A percentile compares a stretch with the other conserved stretches of the same genome.
Evolutionary conservation across 2,797 vertebrate genomes (phyloP).

Genomic region (Falco biarmicus): DNA sequence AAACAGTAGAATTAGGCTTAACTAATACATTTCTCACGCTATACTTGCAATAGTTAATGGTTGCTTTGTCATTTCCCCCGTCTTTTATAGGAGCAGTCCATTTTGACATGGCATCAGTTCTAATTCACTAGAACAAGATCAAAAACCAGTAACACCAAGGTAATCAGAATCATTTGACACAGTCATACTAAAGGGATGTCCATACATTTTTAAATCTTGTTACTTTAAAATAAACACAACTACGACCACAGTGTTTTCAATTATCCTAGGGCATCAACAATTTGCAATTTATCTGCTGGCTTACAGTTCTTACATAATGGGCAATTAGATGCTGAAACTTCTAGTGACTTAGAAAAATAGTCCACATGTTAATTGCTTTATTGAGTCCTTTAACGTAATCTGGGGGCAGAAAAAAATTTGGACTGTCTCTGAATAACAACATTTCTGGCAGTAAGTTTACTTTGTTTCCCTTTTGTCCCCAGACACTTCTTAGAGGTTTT

Average conservation of each 20-base stretch:
- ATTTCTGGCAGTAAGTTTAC: slow-evolving; percentile 29
- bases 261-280: slow-evolving; percentile 48
- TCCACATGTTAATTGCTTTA: slow-evolving; percentile 72
- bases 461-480: neutral
- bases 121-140: neutral
- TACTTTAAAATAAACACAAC: neutral
- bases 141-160: neutral
- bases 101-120: slow-evolving; percentile 1
- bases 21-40: neutral
- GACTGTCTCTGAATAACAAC: slow-evolving; percentile 41
- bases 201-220: neutral
- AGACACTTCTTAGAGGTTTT: neutral
- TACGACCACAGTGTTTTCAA: neutral
- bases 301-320: slow-evolving; percentile 68
- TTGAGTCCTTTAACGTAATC: slow-evolving; percentile 63
- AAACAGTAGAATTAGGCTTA: neutral
- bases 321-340: slow-evolving; percentile 70
- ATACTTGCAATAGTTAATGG: neutral
- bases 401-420: slow-evolving; percentile 48
- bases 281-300: slow-evolving; percentile 60
- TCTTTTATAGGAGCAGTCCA: neutral
- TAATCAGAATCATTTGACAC: neutral
- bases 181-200: neutral
- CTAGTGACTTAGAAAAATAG: slow-evolving; percentile 74
- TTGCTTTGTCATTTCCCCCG: neutral